Conservation (phyloP, 2,888 invertebrate species). For the Meiosimyza decipiens region DNA sequence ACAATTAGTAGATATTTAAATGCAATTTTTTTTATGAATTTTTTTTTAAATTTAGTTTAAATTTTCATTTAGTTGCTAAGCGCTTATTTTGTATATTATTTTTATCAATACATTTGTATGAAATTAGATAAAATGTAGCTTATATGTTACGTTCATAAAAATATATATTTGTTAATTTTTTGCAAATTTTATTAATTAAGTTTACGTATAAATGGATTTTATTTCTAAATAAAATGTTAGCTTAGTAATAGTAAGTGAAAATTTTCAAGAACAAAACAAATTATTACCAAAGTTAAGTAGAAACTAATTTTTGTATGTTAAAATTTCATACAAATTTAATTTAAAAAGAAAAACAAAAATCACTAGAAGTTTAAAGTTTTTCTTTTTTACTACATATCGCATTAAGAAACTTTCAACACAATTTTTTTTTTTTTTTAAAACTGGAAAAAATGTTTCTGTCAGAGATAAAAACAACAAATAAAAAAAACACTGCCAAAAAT, state of each 20-base stretch:
- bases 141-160: too few species aligned
- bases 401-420: too few species aligned
- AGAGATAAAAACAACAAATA: conserved; percentile 26
- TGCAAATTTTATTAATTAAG: not conserved
- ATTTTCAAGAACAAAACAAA: not conserved
- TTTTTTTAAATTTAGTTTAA: too few species aligned
- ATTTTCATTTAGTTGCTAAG: too few species aligned
- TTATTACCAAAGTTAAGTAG: conserved; percentile 17
- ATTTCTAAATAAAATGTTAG: not conserved
- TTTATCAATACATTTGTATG: too few species aligned
- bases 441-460: not conserved
- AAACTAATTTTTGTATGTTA: not conserved
- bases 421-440: conserved; percentile 7
- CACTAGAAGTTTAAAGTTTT: too few species aligned
- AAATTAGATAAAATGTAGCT: too few species aligned
- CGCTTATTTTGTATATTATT: too few species aligned
- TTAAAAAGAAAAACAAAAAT: not conserved
- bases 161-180: not conserved
- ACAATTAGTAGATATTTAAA: too few species aligned
- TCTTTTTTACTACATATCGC: too few species aligned
- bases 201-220: conserved; percentile 9
- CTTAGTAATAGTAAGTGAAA: too few species aligned
- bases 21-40: too few species aligned
- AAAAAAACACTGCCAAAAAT: conserved; percentile 39
- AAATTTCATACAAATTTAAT: not conserved